Evolutionary conservation across 23 tunicate genomes (phyloP).

Genomic region (Halocynthia roretzi): DNA sequence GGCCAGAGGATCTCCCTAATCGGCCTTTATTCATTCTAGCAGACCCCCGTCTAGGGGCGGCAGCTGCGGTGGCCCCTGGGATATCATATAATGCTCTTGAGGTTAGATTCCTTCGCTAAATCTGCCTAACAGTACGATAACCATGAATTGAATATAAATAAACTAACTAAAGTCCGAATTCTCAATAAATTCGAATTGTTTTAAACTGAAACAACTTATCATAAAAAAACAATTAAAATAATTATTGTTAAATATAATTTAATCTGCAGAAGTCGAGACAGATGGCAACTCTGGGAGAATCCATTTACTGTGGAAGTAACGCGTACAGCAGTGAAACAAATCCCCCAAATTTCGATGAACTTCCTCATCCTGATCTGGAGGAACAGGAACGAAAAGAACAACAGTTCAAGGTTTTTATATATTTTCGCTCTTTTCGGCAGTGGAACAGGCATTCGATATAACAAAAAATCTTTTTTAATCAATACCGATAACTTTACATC

Average conservation of each 20-base stretch:
- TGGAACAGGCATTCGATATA: too few species aligned
- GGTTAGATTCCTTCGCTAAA: too few species aligned
- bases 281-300: neutral
- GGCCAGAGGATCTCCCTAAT: neutral
- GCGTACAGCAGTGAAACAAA: neutral
- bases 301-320: neutral
- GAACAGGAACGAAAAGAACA: constrained; percentile 3
- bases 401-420: neutral
- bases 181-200: too few species aligned
- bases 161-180: too few species aligned
- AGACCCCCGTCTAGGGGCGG: constrained; percentile 52
- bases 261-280: neutral
- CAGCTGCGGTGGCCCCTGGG: constrained; percentile 65
- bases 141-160: too few species aligned
- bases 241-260: neutral
- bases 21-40: constrained; percentile 55
- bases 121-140: too few species aligned
- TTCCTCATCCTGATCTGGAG: neutral
- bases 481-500: neutral
- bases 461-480: neutral
- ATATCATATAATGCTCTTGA: neutral
- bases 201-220: too few species aligned
- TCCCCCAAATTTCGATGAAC: neutral
- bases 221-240: too few species aligned
- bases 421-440: too few species aligned